Evolutionary conservation across 1,140 invertebrate species (phyloP).

Genomic region (fruit fly (Drosophila melanogaster)): Release_6_plus_ISO1_MT NT_033779.5:19200501-19201000

Average conservation of each 20-base stretch:
- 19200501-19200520: constrained; percentile 65
- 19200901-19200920: constrained; percentile 53
- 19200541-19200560: constrained; percentile 44
- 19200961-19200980: neutral
- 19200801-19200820: constrained; percentile 8
- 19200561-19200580: constrained; percentile 34
- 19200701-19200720: constrained; percentile 67
- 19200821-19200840: neutral
- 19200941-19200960: constrained; percentile 13
- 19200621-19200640: constrained; percentile 68
- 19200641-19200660: constrained; percentile 78
- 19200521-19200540: constrained; percentile 37
- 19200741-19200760: constrained; percentile 20
- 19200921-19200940: constrained; percentile 46
- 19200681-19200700: constrained; percentile 55
- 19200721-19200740: constrained; percentile 11
- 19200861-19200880: constrained; percentile 50
- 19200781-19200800: constrained; percentile 19
- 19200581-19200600: constrained; percentile 20
- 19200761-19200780: neutral
- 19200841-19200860: constrained; percentile 15
- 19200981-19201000: neutral
- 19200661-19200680: constrained; percentile 69
- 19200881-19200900: constrained; percentile 50
- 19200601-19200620: constrained; percentile 43